phyloP scores from a whole-genome alignment of 2,113 vertebrate species.

The Sebastes fasciatus region DNA sequence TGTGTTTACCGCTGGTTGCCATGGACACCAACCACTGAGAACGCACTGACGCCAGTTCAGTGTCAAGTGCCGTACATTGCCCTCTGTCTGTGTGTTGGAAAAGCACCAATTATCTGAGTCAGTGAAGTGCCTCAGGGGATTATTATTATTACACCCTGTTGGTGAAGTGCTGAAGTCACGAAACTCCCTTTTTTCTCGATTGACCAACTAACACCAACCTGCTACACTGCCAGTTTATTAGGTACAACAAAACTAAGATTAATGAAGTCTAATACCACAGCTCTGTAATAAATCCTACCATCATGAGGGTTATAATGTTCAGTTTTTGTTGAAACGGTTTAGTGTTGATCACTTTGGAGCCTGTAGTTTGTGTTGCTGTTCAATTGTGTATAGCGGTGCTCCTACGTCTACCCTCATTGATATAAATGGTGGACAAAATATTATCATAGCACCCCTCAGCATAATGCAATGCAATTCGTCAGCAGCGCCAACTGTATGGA shows the following conservation, averaged over 20 bases:
- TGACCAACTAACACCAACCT: background rate
- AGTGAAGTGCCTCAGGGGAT: background rate
- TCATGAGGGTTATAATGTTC: background rate
- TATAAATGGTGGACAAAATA: background rate
- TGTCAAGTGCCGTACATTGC: constrained; percentile 27
- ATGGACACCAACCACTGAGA: constrained; percentile 44
- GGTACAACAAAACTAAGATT: background rate
- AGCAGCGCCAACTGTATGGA: too few relatives aligned
- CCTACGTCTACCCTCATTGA: background rate
- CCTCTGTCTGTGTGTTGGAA: constrained; percentile 48
- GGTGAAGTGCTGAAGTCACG: constrained; percentile 17
- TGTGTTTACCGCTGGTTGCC: constrained; percentile 64
- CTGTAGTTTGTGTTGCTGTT: constrained; percentile 6
- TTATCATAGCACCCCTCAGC: background rate
- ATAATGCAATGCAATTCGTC: background rate
- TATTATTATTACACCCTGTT: constrained; percentile 30
- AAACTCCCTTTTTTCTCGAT: constrained; percentile 8
- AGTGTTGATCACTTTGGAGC: background rate
- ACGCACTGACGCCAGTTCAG: constrained; percentile 16
- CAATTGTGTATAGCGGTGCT: background rate
- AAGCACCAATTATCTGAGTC: constrained; percentile 41
- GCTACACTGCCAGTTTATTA: background rate
- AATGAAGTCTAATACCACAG: background rate
- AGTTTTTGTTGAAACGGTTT: background rate
- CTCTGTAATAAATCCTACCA: background rate